These are phyloP conservation scores for Neolamprologus kungweensis DNA, from an alignment of 2,113 vertebrate species.

Conservation along the genomic window DNA sequence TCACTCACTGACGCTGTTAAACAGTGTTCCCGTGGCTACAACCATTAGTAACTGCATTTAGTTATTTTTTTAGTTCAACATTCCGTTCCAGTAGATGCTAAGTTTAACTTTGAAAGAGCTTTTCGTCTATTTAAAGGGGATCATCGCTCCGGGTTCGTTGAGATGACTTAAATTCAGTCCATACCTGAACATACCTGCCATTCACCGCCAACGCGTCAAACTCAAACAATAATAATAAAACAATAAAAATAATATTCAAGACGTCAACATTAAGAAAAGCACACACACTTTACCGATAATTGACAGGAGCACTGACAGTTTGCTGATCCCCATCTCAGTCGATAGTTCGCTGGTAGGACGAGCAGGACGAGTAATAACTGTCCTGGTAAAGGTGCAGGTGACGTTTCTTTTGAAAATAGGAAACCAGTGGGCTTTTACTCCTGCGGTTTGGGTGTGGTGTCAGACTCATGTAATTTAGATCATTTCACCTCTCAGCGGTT, in stretches of 20 bases:
- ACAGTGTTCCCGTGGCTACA: not conserved
- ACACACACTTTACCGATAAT: not conserved
- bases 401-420: not conserved
- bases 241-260: not conserved
- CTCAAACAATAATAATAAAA: not conserved
- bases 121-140: not conserved
- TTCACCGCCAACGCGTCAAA: not conserved
- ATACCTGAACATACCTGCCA: not conserved
- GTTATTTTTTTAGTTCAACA: not conserved
- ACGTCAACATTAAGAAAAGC: not conserved
- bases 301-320: conserved; percentile 1
- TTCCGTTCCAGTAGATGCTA: not conserved
- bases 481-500: not conserved
- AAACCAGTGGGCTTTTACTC: not conserved
- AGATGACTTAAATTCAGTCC: not conserved
- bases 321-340: conserved; percentile 14
- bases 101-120: not conserved
- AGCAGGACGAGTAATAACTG: not conserved
- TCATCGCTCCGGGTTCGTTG: not conserved
- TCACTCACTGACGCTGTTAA: not conserved
- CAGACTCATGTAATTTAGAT: not conserved
- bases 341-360: not conserved
- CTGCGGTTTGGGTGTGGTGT: conserved; percentile 42
- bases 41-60: not conserved
- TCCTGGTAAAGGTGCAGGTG: not conserved